These are phyloP conservation scores for Coptodon bakossiorum DNA, from an alignment of 2,113 vertebrate species.

Conservation along the genomic window DNA sequence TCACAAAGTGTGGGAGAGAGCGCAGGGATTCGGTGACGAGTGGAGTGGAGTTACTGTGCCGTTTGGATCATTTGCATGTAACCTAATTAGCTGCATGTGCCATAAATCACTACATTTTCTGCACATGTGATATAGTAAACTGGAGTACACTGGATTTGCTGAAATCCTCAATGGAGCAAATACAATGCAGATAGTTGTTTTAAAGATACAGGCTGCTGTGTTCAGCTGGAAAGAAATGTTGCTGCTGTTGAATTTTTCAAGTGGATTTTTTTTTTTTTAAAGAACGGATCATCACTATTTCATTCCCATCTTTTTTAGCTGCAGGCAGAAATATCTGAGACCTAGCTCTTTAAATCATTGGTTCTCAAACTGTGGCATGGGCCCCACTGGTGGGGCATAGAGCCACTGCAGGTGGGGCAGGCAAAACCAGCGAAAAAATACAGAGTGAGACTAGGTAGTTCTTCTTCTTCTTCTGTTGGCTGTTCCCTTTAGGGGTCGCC, in stretches of 20 bases:
- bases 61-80: slow-evolving; percentile 26
- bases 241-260: neutral
- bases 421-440: neutral
- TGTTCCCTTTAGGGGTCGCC: neutral
- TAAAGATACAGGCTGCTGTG: neutral
- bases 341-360: neutral
- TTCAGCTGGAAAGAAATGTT: neutral
- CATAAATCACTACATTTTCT: slow-evolving; percentile 34
- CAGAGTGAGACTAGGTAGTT: neutral
- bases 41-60: neutral
- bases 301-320: neutral
- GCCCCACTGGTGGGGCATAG: neutral
- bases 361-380: neutral
- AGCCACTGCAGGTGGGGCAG: neutral
- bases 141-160: neutral
- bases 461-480: neutral
- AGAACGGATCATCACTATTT: neutral
- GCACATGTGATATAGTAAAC: neutral
- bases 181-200: neutral
- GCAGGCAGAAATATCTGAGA: neutral
- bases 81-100: slow-evolving; percentile 43
- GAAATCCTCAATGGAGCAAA: neutral
- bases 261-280: neutral
- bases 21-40: neutral
- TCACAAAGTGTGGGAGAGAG: slow-evolving; percentile 5